phyloP scores from a whole-genome alignment of 1,140 invertebrate species.

The Zaprionus taronus region DNA sequence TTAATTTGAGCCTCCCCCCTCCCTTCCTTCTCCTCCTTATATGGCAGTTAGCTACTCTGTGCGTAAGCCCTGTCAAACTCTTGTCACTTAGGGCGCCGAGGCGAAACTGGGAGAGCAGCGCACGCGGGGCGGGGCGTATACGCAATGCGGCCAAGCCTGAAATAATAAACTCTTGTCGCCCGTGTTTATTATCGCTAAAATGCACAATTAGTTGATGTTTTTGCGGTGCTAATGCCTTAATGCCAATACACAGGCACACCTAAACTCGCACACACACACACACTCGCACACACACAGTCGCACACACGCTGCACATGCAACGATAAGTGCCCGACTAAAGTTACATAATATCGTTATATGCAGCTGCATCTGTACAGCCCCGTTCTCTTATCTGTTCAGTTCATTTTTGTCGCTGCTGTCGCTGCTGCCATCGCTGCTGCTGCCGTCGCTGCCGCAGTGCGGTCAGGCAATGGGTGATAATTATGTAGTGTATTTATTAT shows the following conservation, averaged over 20 bases:
- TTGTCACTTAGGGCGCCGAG: constrained; percentile 55
- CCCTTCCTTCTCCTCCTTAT: not conserved
- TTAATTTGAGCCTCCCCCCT: constrained; percentile 57
- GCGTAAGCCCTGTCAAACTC: constrained; percentile 54
- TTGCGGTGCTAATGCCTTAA: constrained; percentile 81
- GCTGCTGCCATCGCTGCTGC: constrained; percentile 42
- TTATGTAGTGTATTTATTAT: constrained; percentile 83
- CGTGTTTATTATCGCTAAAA: constrained; percentile 79
- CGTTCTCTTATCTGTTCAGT: constrained; percentile 35
- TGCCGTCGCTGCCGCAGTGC: constrained; percentile 52
- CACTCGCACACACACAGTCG: constrained; percentile 9
- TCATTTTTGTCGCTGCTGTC: constrained; percentile 56
- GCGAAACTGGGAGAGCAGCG: not conserved
- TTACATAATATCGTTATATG: constrained; percentile 40
- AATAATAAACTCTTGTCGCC: constrained; percentile 76
- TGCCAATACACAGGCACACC: constrained; percentile 42
- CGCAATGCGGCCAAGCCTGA: constrained; percentile 61
- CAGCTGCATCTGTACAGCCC: constrained; percentile 1
- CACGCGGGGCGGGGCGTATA: constrained; percentile 40
- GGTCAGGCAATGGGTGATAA: constrained; percentile 77
- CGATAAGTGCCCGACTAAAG: constrained; percentile 62
- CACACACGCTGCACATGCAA: constrained; percentile 46
- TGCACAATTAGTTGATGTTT: constrained; percentile 83
- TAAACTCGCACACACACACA: constrained; percentile 20
- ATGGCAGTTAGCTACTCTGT: constrained; percentile 4